These are phyloP conservation scores for Lophochroa leadbeateri DNA, from an alignment of 2,113 vertebrate species.

Conservation along the genomic window DNA sequence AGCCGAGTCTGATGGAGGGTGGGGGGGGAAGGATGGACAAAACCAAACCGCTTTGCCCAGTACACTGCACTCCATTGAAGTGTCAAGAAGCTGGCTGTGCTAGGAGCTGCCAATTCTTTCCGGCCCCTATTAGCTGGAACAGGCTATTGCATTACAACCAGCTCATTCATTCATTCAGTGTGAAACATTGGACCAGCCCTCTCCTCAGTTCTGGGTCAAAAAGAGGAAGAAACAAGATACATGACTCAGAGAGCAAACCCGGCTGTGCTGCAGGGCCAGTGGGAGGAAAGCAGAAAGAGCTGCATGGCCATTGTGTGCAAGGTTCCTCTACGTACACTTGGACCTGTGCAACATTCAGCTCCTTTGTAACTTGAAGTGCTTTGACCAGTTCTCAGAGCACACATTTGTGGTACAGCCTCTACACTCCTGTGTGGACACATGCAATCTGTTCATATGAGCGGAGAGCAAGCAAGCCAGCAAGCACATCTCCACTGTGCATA, in stretches of 20 bases:
- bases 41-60: not conserved
- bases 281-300: not conserved
- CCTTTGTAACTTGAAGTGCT: not conserved
- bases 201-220: not conserved
- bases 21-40: not conserved
- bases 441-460: not conserved
- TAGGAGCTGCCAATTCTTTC: not conserved
- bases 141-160: not conserved
- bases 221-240: not conserved
- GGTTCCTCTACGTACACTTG: fast-evolving
- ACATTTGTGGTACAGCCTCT: too few species aligned
- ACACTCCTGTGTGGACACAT: not conserved
- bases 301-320: fast-evolving
- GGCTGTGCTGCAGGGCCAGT: not conserved
- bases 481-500: not conserved
- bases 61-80: not conserved
- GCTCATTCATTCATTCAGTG: not conserved
- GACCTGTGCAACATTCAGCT: not conserved
- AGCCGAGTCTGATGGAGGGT: not conserved
- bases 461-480: not conserved
- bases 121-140: not conserved
- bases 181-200: not conserved
- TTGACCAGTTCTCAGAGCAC: not conserved
- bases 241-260: not conserved
- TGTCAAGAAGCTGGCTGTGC: not conserved